phyloP scores from a whole-genome alignment of 30 jellyfish, hydroid and myxozoan species.

The Aurelia sp. region DNA sequence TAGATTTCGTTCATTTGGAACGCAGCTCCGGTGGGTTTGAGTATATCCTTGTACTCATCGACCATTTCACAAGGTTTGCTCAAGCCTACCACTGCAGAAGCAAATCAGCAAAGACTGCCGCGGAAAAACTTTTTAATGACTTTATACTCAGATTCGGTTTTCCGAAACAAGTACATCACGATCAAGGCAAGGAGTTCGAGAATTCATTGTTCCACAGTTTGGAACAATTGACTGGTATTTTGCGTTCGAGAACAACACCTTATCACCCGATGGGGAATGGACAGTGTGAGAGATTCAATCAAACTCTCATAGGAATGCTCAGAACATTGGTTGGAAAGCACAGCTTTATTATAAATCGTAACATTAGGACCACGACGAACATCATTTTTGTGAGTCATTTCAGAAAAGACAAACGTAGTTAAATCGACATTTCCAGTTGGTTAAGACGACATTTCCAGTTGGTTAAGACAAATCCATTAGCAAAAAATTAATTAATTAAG shows the following conservation, averaged over 20 bases:
- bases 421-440: no score
- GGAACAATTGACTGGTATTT: constrained; percentile 10
- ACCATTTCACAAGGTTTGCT: constrained; percentile 52
- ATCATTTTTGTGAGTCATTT: no score
- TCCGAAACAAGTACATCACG: constrained; percentile 52
- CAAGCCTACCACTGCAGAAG: constrained; percentile 51
- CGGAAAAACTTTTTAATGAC: constrained; percentile 46
- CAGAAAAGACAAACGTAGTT: no score
- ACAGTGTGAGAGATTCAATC: constrained; percentile 60
- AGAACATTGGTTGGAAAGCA: no score
- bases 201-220: constrained; percentile 40
- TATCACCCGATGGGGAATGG: constrained; percentile 65
- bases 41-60: constrained; percentile 17
- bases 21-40: constrained; percentile 61
- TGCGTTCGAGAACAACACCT: constrained; percentile 53
- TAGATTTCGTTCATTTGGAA: constrained; percentile 43
- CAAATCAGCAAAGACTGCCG: constrained; percentile 66
- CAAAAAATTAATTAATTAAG: no score
- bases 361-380: no score
- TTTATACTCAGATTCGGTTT: constrained; percentile 59
- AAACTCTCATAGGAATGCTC: not conserved
- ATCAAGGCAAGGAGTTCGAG: constrained; percentile 70
- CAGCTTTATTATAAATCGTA: no score
- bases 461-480: no score
- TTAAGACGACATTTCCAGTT: no score